These are phyloP conservation scores for Thomomys bottae DNA, from an alignment of 2,113 vertebrate genomes.

Conservation along the genomic window DNA sequence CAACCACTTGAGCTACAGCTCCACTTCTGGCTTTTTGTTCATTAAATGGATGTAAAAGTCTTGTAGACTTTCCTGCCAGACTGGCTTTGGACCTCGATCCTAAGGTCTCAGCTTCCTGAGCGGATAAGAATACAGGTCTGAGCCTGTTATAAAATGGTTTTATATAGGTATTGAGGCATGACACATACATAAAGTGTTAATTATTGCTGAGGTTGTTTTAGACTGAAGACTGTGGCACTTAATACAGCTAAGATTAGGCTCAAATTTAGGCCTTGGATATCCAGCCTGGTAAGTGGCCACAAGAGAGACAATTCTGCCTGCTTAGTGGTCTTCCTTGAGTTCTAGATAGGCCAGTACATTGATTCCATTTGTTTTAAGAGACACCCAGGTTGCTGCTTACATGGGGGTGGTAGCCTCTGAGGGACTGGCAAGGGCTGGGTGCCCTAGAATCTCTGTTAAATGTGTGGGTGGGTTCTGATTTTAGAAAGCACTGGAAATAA, in stretches of 20 bases:
- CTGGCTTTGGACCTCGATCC: too few relatives aligned
- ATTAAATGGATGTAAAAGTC: too few relatives aligned
- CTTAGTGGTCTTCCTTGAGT: background rate
- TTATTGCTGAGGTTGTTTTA: rapidly evolving
- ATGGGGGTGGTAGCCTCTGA: too few relatives aligned
- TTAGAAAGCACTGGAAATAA: background rate
- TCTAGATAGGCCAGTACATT: background rate
- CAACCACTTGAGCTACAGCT: too few relatives aligned
- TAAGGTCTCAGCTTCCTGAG: too few relatives aligned
- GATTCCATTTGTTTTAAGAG: background rate
- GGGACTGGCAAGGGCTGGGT: rapidly evolving
- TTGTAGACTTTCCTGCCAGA: too few relatives aligned
- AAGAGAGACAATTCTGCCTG: background rate
- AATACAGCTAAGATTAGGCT: background rate
- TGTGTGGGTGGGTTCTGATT: background rate
- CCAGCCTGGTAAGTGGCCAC: background rate
- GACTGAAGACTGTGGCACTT: background rate
- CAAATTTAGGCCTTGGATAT: background rate
- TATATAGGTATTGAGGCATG: rapidly evolving
- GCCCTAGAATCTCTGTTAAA: background rate
- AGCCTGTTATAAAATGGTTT: background rate
- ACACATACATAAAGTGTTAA: background rate
- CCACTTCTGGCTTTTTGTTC: too few relatives aligned
- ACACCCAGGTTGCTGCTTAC: background rate
- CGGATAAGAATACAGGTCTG: too few relatives aligned